Conservation (phyloP, 2,888 invertebrate genomes). For the Scaptodrosophila latifasciaeformis region DNA sequence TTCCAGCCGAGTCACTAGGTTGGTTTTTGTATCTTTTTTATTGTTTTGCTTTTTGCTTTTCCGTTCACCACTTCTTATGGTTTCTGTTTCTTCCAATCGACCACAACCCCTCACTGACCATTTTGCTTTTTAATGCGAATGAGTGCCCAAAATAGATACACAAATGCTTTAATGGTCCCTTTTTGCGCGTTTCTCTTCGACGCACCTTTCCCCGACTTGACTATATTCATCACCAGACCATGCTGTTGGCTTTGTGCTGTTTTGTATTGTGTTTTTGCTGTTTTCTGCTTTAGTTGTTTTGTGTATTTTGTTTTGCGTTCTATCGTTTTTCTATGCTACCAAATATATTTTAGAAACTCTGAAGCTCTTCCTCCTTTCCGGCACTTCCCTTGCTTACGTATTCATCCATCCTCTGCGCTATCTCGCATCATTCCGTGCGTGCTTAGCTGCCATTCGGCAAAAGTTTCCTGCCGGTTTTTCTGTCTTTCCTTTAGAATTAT, state of each 20-base stretch:
- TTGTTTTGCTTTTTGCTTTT: neutral
- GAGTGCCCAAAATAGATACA: constrained; percentile 62
- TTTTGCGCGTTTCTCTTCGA: constrained; percentile 39
- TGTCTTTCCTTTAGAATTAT: constrained; percentile 11
- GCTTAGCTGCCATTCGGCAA: constrained; percentile 60
- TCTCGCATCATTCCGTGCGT: constrained; percentile 39
- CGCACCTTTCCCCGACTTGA: constrained; percentile 17
- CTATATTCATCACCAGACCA: neutral
- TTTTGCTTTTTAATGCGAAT: constrained; percentile 10
- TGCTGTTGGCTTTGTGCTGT: no score
- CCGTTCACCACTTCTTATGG: no score
- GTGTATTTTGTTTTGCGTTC: constrained; percentile 64
- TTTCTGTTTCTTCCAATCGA: neutral
- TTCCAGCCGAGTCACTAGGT: neutral
- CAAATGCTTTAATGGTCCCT: constrained; percentile 69
- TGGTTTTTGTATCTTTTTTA: neutral
- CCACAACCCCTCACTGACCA: no score
- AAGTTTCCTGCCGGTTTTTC: constrained; percentile 47
- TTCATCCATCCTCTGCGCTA: neutral
- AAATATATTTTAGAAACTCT: neutral
- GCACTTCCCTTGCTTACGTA: constrained; percentile 2
- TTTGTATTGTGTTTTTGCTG: neutral
- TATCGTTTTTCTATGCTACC: constrained; percentile 49
- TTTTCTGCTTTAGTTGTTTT: constrained; percentile 42
- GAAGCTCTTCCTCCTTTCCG: constrained; percentile 8